Percentiles rank a stretch among this genome's conserved stretches.
These are phyloP conservation scores for Conchocele bisecta DNA, from an alignment of 2,888 invertebrate species.

Conservation along the genomic window DNA sequence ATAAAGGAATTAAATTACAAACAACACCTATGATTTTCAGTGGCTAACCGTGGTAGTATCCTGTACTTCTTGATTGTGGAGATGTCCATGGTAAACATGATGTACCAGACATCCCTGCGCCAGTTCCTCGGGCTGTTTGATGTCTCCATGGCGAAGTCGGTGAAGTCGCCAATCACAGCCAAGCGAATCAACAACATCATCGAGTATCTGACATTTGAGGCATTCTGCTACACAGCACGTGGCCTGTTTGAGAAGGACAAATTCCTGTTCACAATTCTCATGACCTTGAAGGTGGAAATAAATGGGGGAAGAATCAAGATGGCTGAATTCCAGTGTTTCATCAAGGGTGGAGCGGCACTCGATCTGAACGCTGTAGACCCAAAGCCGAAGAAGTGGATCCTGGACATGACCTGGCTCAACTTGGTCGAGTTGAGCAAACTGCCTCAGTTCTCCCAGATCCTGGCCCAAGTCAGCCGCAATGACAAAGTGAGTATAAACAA, in stretches of 20 bases:
- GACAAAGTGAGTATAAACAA: constrained; percentile 83
- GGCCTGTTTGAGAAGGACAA: constrained; percentile 97
- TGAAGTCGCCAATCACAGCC: constrained; percentile 91
- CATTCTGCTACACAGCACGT: constrained; percentile 95
- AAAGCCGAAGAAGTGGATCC: constrained; percentile 83
- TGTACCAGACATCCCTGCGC: constrained; percentile 98
- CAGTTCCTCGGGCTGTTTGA: constrained; percentile 97
- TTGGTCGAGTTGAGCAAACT: constrained; percentile 82
- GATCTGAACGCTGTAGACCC: constrained; percentile 83
- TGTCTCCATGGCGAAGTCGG: constrained; percentile 92
- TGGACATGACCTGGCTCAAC: constrained; percentile 83
- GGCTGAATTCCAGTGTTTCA: constrained; percentile 96
- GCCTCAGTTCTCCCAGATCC: constrained; percentile 82
- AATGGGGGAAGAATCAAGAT: constrained; percentile 91
- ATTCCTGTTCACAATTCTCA: constrained; percentile 94
- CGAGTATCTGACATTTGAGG: constrained; percentile 93
- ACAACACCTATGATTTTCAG: no score
- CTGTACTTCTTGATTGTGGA: constrained; percentile 98
- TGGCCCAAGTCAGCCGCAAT: constrained; percentile 80
- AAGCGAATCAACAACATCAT: constrained; percentile 93
- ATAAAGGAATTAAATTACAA: no score
- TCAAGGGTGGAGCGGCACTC: constrained; percentile 88
- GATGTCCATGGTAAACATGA: constrained; percentile 97
- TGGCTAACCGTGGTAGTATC: constrained; percentile 96
- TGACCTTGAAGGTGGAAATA: constrained; percentile 97